Evolutionary conservation across 2,797 vertebrate species (phyloP).

Genomic region (Champsocephalus esox): DNA sequence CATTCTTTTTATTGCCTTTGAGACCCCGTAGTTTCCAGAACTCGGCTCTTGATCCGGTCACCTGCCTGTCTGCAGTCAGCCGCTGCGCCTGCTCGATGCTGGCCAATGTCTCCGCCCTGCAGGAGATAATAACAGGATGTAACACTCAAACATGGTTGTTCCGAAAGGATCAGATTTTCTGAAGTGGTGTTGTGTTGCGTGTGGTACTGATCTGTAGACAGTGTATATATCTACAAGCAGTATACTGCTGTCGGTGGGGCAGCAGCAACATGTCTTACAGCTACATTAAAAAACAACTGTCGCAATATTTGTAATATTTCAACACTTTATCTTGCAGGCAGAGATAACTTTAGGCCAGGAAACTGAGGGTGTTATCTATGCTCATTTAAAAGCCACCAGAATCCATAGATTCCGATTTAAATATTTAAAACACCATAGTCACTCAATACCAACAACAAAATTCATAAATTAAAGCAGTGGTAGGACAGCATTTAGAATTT

Average conservation of each 20-base stretch:
- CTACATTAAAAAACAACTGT: too few species aligned
- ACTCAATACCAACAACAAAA: too few species aligned
- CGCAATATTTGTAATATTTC: too few species aligned
- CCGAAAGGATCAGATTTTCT: neutral
- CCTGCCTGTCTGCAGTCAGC: constrained; percentile 71
- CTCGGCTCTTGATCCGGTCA: constrained; percentile 88
- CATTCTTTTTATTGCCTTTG: constrained; percentile 91
- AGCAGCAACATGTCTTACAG: too few species aligned
- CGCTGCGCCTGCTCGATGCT: constrained; percentile 87
- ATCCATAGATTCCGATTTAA: too few species aligned
- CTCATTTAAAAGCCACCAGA: too few species aligned
- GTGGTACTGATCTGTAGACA: neutral
- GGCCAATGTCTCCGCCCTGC: constrained; percentile 93
- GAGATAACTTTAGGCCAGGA: too few species aligned
- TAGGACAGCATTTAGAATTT: too few species aligned
- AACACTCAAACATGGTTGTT: neutral
- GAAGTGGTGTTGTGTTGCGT: neutral
- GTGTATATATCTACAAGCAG: neutral
- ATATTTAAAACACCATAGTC: neutral
- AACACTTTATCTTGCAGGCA: too few species aligned
- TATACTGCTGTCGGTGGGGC: neutral
- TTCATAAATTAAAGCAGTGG: too few species aligned
- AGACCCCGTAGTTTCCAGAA: constrained; percentile 98
- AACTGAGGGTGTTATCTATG: too few species aligned
- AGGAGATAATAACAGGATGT: neutral